Percentiles rank a stretch among this genome's conserved stretches.
Evolutionary conservation across 2,888 invertebrate genomes (phyloP).

Genomic region (Lordiphosa andalusiaca): DNA sequence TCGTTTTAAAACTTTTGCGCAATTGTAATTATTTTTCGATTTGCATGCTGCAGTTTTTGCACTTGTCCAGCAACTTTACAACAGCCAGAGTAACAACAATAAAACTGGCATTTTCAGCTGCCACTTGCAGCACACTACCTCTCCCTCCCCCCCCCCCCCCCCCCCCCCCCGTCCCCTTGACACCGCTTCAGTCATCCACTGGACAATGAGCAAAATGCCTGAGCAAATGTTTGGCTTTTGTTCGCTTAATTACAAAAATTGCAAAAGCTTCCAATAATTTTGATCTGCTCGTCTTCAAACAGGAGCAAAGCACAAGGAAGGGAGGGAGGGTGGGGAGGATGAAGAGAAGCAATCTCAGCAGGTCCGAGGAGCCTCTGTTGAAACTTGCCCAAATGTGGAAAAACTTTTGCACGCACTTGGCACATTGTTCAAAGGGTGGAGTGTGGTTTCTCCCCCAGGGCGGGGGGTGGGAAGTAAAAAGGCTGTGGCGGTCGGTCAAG

Average conservation of each 20-base stretch:
- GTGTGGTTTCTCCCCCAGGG: neutral
- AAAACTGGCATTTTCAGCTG: constrained; percentile 41
- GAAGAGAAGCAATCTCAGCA: constrained; percentile 1
- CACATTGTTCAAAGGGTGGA: constrained; percentile 25
- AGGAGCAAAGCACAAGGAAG: neutral
- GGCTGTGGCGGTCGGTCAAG: neutral
- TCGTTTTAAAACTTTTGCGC: constrained; percentile 47
- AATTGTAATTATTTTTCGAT: constrained; percentile 55
- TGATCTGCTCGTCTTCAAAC: constrained; percentile 32
- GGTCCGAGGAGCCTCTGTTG: constrained; percentile 19
- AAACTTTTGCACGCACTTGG: constrained; percentile 45
- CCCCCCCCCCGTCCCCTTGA: neutral
- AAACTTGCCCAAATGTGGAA: constrained; percentile 36
- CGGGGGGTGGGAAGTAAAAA: neutral
- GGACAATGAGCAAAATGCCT: constrained; percentile 40
- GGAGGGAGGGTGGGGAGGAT: too few species aligned
- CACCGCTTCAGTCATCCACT: constrained; percentile 13
- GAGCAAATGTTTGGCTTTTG: constrained; percentile 48
- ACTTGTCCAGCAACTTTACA: constrained; percentile 43
- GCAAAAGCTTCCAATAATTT: constrained; percentile 54
- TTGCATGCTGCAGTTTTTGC: constrained; percentile 51
- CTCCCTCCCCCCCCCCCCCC: neutral
- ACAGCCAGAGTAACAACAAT: constrained; percentile 14
- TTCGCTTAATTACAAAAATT: constrained; percentile 55
- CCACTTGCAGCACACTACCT: constrained; percentile 19